Base-by-base conservation (phyloP, 2,888 invertebrate genomes). In the Serripes groenlandicus region DNA sequence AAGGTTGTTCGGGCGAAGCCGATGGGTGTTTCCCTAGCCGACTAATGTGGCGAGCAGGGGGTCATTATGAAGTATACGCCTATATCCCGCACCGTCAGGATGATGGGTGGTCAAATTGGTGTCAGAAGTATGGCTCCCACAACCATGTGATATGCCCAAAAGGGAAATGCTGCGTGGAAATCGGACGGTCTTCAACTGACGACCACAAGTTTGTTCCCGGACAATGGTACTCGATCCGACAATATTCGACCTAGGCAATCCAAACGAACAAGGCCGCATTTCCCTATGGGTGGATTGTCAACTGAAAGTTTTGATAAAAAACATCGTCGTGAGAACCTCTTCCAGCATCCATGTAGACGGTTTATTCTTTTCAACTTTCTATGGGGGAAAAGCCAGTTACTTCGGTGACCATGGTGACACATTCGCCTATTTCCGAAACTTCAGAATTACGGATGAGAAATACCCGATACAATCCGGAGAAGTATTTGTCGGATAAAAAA, bases 41-140 rank as follows among this genome's bases (percentile, higher is more conserved):
- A 3, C 85, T 91, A n/a, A 92, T 92, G 92, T 92, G 91, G 91
- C 79, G 92, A 0, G 32, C 76, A 7, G 60, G 87, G 21, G 92
- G 92, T 1, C 89, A 90, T 52, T 91, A 91, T 0, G 92, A 92
- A 77, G 89, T 91, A 5, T 92, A 92, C 64, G 83, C 89, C 18
- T 92, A 92, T 73, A 85, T 91, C 23, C 86, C 90, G 1, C 81
- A 88, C 37, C 32, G 58, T 26, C 87, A 87, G 56, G 52, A 83
- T 9, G 75, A 69, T 0, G 64, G 70, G 11, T 86, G 76, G 66
- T 49, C 34, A 62, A 58, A 23, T 0, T 89, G 81, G 84, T 79
- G 85, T 32, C 64, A 75, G 28, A 75, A 86, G 35, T 83, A 83
- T 23, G 79, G 75, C 32, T 52, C 60, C 4, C 52, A 74, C n/a